A percentile compares a stretch with the other conserved stretches of the same genome.
Conservation (phyloP, 1,140 invertebrate genomes). For the Belonocnema kinseyi region DNA sequence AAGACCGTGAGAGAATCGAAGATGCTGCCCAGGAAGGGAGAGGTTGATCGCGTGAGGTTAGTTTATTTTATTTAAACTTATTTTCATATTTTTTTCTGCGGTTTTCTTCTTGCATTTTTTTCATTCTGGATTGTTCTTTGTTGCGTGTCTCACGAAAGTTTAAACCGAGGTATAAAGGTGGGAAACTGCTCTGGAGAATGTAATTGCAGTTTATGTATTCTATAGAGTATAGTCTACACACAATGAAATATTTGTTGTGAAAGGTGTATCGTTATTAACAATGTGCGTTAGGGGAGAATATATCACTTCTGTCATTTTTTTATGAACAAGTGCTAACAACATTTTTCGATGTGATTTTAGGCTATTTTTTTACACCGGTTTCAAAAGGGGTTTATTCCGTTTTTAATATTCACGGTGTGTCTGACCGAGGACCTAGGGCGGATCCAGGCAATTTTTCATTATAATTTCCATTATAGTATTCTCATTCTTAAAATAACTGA, state of each 20-base stretch:
- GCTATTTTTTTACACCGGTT: too few species aligned
- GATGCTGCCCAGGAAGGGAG: slow-evolving; percentile 15
- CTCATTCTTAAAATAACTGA: too few species aligned
- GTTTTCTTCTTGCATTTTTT: neutral
- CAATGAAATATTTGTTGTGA: neutral
- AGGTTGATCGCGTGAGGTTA: neutral
- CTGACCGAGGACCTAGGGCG: too few species aligned
- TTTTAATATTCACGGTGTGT: too few species aligned
- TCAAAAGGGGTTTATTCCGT: too few species aligned
- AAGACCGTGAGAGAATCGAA: slow-evolving; percentile 13
- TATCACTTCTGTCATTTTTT: neutral
- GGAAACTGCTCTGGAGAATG: neutral
- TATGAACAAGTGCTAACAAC: too few species aligned
- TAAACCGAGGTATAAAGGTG: slow-evolving; percentile 4
- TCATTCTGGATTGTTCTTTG: neutral
- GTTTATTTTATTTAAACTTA: neutral
- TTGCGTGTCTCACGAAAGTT: slow-evolving; percentile 16
- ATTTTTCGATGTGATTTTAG: too few species aligned
- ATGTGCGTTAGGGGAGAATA: neutral
- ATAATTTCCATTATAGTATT: too few species aligned
- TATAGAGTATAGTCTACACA: neutral
- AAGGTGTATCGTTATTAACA: neutral
- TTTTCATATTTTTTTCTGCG: neutral
- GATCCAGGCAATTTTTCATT: too few species aligned
- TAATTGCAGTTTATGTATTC: neutral